phyloP scores from a whole-genome alignment of 2,797 vertebrate species.

The Anabas testudineus region DNA sequence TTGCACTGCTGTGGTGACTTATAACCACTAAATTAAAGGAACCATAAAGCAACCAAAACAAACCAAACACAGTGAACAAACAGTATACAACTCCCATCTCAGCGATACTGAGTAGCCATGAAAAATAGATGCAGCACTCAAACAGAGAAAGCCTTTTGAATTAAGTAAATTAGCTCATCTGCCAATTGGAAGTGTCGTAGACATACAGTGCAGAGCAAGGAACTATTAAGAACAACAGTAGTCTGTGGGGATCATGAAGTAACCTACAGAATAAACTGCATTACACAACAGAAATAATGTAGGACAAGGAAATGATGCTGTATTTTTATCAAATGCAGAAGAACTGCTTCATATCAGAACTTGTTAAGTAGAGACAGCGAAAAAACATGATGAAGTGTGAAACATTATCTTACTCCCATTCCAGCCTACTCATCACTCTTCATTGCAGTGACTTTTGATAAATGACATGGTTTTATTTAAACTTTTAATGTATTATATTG shows the following conservation, averaged over 20 bases:
- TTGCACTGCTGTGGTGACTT: background rate
- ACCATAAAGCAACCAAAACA: conserved; percentile 17
- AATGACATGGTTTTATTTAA: conserved; percentile 29
- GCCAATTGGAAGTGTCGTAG: conserved; percentile 15
- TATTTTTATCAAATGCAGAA: conserved; percentile 2
- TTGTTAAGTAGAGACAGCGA: conserved; percentile 15
- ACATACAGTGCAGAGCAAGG: conserved; percentile 7
- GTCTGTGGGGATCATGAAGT: background rate
- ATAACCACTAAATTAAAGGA: conserved; percentile 43
- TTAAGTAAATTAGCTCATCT: conserved; percentile 31
- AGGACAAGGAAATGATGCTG: conserved; percentile 5
- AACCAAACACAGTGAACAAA: conserved; percentile 28
- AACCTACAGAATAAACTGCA: background rate
- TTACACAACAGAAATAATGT: conserved; percentile 6
- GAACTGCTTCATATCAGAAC: conserved; percentile 9
- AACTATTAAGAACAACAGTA: background rate
- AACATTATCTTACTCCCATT: conserved; percentile 17
- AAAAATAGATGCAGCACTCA: conserved; percentile 70
- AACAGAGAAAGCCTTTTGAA: conserved; percentile 41
- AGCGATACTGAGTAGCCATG: conserved; percentile 49
- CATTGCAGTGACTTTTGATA: conserved; percentile 20
- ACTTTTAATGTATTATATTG: conserved; percentile 14
- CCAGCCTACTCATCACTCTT: conserved; percentile 8
- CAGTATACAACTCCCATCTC: conserved; percentile 5
- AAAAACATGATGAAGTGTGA: conserved; percentile 10